These are phyloP conservation scores for Drosophila tsacasi DNA, from an alignment of 1,140 invertebrate genomes.

Conservation along the genomic window DNA sequence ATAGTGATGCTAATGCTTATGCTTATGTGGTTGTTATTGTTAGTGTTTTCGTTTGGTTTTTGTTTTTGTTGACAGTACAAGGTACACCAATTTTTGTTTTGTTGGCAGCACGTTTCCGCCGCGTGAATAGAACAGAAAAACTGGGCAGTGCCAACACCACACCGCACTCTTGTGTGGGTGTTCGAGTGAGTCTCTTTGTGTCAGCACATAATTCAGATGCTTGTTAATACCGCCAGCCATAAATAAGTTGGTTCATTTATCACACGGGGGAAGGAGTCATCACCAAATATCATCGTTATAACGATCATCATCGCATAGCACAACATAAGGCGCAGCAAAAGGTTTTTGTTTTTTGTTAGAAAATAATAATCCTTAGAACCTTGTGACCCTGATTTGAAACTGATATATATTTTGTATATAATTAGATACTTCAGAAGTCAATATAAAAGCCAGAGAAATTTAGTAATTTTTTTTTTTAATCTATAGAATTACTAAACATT, in stretches of 20 bases:
- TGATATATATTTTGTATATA: too few species aligned
- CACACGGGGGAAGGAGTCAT: slow-evolving; percentile 13
- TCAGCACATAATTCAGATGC: slow-evolving; percentile 68
- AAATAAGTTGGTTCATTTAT: slow-evolving; percentile 50
- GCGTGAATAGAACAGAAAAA: slow-evolving; percentile 50
- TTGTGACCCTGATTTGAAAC: neutral
- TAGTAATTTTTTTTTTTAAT: too few species aligned
- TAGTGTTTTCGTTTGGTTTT: slow-evolving; percentile 11
- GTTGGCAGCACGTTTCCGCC: slow-evolving; percentile 59
- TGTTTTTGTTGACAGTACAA: slow-evolving; percentile 35
- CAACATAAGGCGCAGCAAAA: slow-evolving; percentile 23
- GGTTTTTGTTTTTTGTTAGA: neutral
- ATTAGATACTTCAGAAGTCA: too few species aligned
- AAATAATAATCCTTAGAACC: neutral
- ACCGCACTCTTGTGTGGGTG: slow-evolving; percentile 36
- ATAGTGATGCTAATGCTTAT: slow-evolving; percentile 30
- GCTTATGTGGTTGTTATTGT: slow-evolving; percentile 15
- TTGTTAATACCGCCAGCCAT: slow-evolving; percentile 67
- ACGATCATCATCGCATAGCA: slow-evolving; percentile 46
- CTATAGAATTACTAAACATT: neutral
- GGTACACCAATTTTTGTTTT: slow-evolving; percentile 37
- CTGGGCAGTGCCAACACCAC: slow-evolving; percentile 39
- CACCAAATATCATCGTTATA: slow-evolving; percentile 41
- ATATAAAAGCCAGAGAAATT: neutral
- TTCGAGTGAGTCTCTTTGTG: slow-evolving; percentile 35